Conservation (phyloP, 2,888 invertebrate genomes). For the Phoenoteleia sp. region DNA sequence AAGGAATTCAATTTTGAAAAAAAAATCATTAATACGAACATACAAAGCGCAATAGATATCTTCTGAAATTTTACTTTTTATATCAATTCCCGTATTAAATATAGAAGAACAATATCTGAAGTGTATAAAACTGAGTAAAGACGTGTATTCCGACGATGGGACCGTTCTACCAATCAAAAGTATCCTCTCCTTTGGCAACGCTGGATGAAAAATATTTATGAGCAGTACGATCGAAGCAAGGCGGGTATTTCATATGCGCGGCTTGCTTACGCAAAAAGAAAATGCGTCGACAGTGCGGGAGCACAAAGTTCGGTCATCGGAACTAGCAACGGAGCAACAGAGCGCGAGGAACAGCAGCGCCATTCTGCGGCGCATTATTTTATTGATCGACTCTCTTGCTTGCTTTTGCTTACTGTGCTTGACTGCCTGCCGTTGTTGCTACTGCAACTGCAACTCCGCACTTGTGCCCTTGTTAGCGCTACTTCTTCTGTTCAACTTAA, state of each 20-base stretch:
- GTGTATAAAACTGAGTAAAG: constrained; percentile 21
- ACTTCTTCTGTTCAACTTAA: constrained; percentile 20
- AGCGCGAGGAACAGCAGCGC: constrained; percentile 80
- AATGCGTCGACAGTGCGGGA: constrained; percentile 44
- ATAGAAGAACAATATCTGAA: too few species aligned
- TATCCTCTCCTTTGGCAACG: constrained; percentile 11
- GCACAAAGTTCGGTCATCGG: constrained; percentile 65
- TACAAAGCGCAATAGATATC: too few species aligned
- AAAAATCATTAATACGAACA: too few species aligned
- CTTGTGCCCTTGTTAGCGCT: constrained; percentile 37
- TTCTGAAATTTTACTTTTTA: too few species aligned
- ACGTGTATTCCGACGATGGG: background rate
- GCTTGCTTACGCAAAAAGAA: constrained; percentile 57
- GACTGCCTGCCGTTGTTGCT: constrained; percentile 34
- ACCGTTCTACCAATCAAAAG: constrained; percentile 33
- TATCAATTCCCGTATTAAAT: too few species aligned
- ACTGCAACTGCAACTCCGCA: constrained; percentile 50
- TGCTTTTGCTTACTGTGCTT: constrained; percentile 62
- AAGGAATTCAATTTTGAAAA: too few species aligned
- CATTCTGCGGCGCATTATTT: constrained; percentile 83
- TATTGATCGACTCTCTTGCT: constrained; percentile 84
- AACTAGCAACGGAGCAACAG: constrained; percentile 63
- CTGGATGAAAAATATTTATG: constrained; percentile 56
- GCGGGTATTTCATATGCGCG: constrained; percentile 45
- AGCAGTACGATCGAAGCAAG: constrained; percentile 38